A percentile compares a stretch with the other conserved stretches of the same genome.
These are phyloP conservation scores for Pempheris klunzingeri DNA, from an alignment of 2,797 vertebrate species.

Conservation along the genomic window DNA sequence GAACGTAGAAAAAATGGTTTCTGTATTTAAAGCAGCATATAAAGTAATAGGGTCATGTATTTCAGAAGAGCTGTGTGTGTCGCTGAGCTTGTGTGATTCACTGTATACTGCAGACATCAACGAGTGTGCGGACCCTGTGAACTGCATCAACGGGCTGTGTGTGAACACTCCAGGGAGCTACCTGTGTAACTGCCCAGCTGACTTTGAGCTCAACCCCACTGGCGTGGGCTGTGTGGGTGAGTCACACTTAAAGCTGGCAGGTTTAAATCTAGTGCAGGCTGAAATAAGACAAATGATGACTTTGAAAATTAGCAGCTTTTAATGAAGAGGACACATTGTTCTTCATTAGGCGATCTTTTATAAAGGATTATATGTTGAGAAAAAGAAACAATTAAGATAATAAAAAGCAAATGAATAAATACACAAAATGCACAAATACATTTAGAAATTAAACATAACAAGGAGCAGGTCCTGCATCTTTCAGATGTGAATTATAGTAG, in stretches of 20 bases:
- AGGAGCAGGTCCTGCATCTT: not conserved
- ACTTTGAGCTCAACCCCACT: slow-evolving; percentile 95
- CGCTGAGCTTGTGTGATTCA: slow-evolving; percentile 12
- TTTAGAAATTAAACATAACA: not conserved
- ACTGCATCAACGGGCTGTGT: slow-evolving; percentile 95
- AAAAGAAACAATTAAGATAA: not conserved
- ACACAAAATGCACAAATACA: not conserved
- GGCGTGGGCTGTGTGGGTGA: slow-evolving; percentile 93
- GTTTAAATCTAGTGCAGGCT: not conserved
- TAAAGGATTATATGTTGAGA: not conserved
- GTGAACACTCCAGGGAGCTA: slow-evolving; percentile 95
- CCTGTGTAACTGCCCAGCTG: slow-evolving; percentile 92
- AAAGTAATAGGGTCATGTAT: not conserved
- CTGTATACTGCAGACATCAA: slow-evolving; percentile 89
- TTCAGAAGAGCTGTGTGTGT: not conserved
- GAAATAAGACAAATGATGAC: not conserved
- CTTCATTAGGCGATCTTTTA: not conserved
- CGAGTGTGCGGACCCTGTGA: slow-evolving; percentile 93
- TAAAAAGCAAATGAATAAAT: not conserved
- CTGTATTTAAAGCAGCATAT: not conserved
- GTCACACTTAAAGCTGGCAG: slow-evolving; percentile 27
- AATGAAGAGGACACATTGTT: not conserved
- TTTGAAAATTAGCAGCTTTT: not conserved
- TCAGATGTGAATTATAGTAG: not conserved
- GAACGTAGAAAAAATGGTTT: not conserved